Percentiles rank a stretch among this genome's conserved stretches.
Evolutionary conservation across 1,140 invertebrate genomes (phyloP).

Genomic region (Palaemon carinicauda): DNA sequence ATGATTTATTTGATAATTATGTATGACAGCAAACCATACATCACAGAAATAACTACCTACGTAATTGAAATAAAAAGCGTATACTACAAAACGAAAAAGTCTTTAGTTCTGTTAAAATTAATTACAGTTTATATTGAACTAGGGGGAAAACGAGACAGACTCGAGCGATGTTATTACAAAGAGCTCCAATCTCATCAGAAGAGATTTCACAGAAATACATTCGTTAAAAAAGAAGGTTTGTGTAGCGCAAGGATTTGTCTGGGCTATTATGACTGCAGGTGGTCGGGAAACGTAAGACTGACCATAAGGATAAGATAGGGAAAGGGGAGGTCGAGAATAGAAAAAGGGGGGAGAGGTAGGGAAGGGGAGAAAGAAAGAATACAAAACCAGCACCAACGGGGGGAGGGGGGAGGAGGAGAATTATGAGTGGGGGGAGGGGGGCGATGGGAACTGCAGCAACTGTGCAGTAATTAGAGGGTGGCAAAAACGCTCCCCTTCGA

Average conservation of each 20-base stretch:
- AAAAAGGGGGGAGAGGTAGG: not conserved
- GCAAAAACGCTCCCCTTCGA: slow-evolving; percentile 16
- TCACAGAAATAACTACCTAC: too few species aligned
- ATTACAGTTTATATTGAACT: too few species aligned
- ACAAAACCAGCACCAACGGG: not conserved
- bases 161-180: too few species aligned
- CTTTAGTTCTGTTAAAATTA: too few species aligned
- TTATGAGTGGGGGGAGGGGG: not conserved
- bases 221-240: not conserved
- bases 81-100: too few species aligned
- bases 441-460: slow-evolving; percentile 35
- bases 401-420: not conserved
- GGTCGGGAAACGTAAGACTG: slow-evolving; percentile 39
- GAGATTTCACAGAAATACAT: too few species aligned
- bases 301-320: slow-evolving; percentile 26
- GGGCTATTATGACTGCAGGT: slow-evolving; percentile 48
- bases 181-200: not conserved
- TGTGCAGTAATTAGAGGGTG: slow-evolving; percentile 38
- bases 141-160: too few species aligned
- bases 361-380: not conserved
- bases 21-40: too few species aligned
- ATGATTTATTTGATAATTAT: too few species aligned
- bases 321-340: not conserved
- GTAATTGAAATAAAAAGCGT: too few species aligned
- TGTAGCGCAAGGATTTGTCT: not conserved